phyloP scores from a whole-genome alignment of 92 coral and sea anemone species.

The Virgularia gustaviana region DNA sequence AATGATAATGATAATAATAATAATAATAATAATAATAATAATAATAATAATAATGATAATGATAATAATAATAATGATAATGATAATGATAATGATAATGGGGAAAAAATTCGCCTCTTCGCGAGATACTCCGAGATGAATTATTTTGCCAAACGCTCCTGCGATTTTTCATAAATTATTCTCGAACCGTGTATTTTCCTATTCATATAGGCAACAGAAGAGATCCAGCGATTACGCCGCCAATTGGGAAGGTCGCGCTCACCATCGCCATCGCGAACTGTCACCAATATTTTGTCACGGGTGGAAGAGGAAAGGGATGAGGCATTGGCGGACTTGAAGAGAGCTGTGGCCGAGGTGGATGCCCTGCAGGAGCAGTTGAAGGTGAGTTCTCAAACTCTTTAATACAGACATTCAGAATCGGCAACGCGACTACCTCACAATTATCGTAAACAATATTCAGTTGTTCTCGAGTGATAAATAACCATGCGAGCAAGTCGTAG shows the following conservation, averaged over 20 bases:
- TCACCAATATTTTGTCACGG: constrained; percentile 74
- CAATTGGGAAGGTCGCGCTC: constrained; percentile 86
- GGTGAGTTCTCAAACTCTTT: constrained; percentile 44
- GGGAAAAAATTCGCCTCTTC: too few species aligned
- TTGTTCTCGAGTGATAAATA: background rate
- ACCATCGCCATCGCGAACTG: constrained; percentile 96
- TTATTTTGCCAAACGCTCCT: background rate
- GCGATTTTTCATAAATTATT: background rate
- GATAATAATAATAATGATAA: too few species aligned
- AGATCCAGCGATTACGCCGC: constrained; percentile 90
- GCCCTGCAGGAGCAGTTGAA: constrained; percentile 78
- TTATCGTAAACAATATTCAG: background rate
- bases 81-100: too few species aligned
- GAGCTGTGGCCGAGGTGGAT: constrained; percentile 72
- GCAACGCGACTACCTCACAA: background rate
- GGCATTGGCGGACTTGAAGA: constrained; percentile 78
- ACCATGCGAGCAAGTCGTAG: background rate
- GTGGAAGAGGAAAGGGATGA: constrained; percentile 93
- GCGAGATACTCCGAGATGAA: too few species aligned
- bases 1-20: too few species aligned
- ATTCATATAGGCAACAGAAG: constrained; percentile 74
- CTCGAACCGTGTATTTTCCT: background rate
- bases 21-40: too few species aligned
- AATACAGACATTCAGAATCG: background rate
- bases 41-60: too few species aligned